Evolutionary conservation across 2,113 vertebrate genomes (phyloP).

Genomic region (Rhagologus leucostigma): DNA sequence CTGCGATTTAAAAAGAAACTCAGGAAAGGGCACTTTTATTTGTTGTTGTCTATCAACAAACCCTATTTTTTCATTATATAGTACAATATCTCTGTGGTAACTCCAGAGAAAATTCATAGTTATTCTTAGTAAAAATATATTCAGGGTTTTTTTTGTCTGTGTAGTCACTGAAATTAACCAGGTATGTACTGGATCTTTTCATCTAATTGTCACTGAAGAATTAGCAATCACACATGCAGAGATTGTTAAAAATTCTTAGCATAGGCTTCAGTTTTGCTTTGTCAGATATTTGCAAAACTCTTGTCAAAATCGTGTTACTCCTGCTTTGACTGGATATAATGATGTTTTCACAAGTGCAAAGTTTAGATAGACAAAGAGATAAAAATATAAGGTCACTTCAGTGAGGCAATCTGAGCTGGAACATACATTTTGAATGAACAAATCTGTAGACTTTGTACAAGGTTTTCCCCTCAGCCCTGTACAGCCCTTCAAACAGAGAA

Average conservation of each 20-base stretch:
- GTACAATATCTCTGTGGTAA: neutral
- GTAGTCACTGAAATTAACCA: neutral
- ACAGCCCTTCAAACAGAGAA: neutral
- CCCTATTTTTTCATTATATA: neutral
- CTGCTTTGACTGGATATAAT: constrained; percentile 12
- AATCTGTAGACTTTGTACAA: constrained; percentile 24
- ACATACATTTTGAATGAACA: neutral
- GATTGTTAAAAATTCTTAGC: neutral
- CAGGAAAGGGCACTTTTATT: neutral
- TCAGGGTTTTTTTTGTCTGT: neutral
- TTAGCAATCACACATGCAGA: neutral
- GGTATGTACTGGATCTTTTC: neutral
- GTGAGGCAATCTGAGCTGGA: constrained; percentile 29
- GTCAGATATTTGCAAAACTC: constrained; percentile 5
- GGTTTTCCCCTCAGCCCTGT: neutral
- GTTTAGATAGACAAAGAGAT: constrained; percentile 34
- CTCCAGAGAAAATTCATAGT: neutral
- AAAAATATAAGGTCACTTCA: constrained; percentile 44
- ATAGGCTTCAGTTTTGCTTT: neutral
- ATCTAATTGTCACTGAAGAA: neutral
- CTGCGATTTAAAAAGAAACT: neutral
- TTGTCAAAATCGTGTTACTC: neutral
- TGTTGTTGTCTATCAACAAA: neutral
- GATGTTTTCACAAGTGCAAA: constrained; percentile 37
- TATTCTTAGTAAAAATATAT: neutral